Base-by-base conservation (phyloP, 1,140 invertebrate genomes). In the Lysiphlebus fabarum region DNA sequence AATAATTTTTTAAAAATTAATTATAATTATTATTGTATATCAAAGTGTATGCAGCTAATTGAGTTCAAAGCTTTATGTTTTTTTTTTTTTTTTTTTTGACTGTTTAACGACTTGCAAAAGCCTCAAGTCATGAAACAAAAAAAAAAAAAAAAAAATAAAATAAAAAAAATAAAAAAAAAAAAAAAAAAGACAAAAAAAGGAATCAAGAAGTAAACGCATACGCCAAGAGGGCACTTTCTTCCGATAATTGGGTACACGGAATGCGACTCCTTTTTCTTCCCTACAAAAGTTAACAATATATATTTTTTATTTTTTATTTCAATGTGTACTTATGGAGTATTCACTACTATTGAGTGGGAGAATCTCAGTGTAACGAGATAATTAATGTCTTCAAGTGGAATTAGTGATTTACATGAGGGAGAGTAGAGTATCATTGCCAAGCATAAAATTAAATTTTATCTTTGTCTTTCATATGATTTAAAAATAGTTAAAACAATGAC, bases 231-330 rank as follows among this genome's bases (percentile, higher is more conserved):
- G 54, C 59, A 54, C 63, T 64, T 64, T 64, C 63, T 64, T 74
- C 69, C 67, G 70, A 73, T 72, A 73, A 75, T 75, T 75, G 69
- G 73, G 57, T 71, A 72, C 70, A 73, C 63, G 71, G 72, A 74
- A 74, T 75, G 71, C 70, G 62, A 65, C 65, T 61, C 64, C 65
- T 66, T 69, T 71, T 69, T 68, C 63, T 65, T 68, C 62, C 44
- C 62, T 64, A 59, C 59, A 26, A 26, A 26, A 26, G 54, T 65
- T 65, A 65, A 53, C 64, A 43, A 62, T n/a, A 34, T 5, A n/a
- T 51, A 51, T 34, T 14, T 42, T 54, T 14, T 41, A 26, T 6
- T 38, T n/a, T n/a, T 36, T 53, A 10, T 53, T n/a, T 40, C 38
- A 34, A 12, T 53, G 37, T 53, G 38, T 38, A 34, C n/a, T n/a